phyloP scores from a whole-genome alignment of 2,113 vertebrate species.

The Ciconia stormi region DNA sequence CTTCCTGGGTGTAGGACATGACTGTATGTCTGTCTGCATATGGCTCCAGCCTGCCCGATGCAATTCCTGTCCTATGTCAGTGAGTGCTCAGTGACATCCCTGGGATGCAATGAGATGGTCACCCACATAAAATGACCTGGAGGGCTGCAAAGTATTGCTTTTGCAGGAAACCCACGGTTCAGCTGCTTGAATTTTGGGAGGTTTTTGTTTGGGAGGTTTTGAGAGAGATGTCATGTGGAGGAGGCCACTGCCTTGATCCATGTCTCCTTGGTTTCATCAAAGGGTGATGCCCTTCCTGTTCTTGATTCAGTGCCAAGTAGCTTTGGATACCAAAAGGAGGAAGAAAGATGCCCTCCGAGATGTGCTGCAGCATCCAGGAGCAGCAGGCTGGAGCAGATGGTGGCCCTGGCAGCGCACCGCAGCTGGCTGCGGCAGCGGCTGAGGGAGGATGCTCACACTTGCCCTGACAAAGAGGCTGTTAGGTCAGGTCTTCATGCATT shows the following conservation, averaged over 20 bases:
- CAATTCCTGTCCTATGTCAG: neutral
- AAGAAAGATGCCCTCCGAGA: neutral
- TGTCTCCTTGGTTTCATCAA: neutral
- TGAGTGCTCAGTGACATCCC: neutral
- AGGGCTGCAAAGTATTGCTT: neutral
- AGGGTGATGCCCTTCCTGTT: neutral
- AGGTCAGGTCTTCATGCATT: neutral
- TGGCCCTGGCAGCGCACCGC: neutral
- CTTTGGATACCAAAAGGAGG: neutral
- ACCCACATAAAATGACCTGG: rapidly evolving
- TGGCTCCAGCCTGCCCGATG: neutral
- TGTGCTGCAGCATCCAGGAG: neutral
- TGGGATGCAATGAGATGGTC: neutral
- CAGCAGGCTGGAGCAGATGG: neutral
- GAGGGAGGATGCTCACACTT: neutral
- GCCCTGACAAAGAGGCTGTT: neutral
- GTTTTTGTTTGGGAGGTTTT: neutral
- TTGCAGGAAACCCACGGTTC: neutral
- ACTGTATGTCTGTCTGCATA: rapidly evolving
- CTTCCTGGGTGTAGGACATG: neutral
- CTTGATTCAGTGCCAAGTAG: neutral
- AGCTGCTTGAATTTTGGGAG: neutral
- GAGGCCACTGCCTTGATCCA: rapidly evolving
- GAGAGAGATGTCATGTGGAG: rapidly evolving
- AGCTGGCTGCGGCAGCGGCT: neutral